These are phyloP conservation scores for Lepus townsendii DNA, from an alignment of 2,797 vertebrate genomes.

Conservation along the genomic window DNA sequence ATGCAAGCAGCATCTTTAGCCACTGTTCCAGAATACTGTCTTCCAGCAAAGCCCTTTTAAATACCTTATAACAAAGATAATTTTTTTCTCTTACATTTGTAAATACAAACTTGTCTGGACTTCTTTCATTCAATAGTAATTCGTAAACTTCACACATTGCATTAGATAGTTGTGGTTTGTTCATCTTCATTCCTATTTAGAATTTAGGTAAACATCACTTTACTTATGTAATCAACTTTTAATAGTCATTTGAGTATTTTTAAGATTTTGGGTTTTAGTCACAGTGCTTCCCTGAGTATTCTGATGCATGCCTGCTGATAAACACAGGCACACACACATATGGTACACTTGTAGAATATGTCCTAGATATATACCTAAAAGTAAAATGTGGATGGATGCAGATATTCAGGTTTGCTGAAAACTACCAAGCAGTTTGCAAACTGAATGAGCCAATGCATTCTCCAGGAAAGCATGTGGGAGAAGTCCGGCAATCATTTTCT, in stretches of 20 bases:
- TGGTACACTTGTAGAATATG: not conserved
- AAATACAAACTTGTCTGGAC: not conserved
- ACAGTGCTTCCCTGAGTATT: not conserved
- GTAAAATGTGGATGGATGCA: not conserved
- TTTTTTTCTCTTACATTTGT: not conserved
- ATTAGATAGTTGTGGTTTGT: not conserved
- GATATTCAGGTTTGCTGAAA: not conserved
- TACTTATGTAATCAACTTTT: not conserved
- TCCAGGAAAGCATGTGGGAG: not conserved
- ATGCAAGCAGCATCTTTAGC: too few species aligned
- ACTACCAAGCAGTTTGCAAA: not conserved
- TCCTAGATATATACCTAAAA: not conserved
- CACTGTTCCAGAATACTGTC: too few species aligned
- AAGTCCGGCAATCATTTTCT: not conserved
- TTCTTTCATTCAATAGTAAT: not conserved
- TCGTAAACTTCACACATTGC: not conserved
- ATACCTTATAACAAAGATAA: not conserved
- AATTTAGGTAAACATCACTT: not conserved
- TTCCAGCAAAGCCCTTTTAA: not conserved
- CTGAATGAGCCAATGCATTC: not conserved
- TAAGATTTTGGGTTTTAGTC: not conserved
- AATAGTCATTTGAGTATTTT: not conserved
- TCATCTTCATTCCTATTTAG: not conserved
- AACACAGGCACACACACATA: too few species aligned
- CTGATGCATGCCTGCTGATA: not conserved